Base-by-base conservation (phyloP, 2,113 vertebrate species). In the Solea solea region DNA sequence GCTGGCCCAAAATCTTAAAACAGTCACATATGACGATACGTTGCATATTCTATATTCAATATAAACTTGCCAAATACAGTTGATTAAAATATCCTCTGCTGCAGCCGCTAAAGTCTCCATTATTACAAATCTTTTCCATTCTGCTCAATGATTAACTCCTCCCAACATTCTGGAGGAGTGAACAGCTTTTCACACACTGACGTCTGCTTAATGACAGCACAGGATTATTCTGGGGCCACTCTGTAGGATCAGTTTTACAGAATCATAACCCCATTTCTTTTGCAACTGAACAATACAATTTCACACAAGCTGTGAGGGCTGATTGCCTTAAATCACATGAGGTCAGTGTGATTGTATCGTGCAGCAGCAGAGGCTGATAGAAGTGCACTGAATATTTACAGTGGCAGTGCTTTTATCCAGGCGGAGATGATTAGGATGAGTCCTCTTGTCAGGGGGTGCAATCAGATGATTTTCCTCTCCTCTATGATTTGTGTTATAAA, bases 91-190 rank as follows among this genome's bases (percentile, higher is more conserved):
- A 28, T 9, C 15, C 52, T 50, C 55, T 50, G 42, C 54, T 42
- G 63, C 44, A 46, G 60, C 54, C 72, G 65, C 67, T 40, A 28
- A 69, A 62, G 45, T 34, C 44, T 62, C 16, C 25, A 70, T 80
- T 65, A 82, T 78, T 62, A 78, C 53, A 81, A 82, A 83, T 81
- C 61, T 15, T 62, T 76, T 76, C 63, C 72, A 51, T 86, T 82
- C 27, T 56, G 69, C 68, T 73, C 70, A 86, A 69, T 87, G 76
- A 86, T 89, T 82, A 87, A 86, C 79, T 76, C 78, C 27, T 88
- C 73, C 65, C 57, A 59, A 58, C 78, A 54, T 84, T 65, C 78
- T 59, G 21, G 81, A 76, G 71, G 75, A 72, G 62, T 61, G 67
- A 39, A 57, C 53, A 64, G 74, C 69, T 82, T 85, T 87, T 85